Evolutionary conservation across 1,140 invertebrate species (phyloP).

Genomic region (Orchesella cincta): DNA sequence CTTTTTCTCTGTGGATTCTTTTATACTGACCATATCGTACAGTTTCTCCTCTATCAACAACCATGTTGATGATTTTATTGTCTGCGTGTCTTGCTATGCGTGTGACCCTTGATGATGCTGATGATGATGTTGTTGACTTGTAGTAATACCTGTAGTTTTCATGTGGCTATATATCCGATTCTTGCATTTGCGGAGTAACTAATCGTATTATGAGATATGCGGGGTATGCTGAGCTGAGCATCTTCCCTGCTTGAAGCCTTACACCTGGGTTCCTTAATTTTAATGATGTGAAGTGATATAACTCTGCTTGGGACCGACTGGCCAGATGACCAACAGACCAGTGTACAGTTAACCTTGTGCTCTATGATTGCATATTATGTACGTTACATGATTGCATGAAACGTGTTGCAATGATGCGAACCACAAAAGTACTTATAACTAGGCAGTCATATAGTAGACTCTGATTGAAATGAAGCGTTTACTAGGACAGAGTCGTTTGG

Average conservation of each 20-base stretch:
- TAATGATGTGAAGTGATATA: conserved; percentile 27
- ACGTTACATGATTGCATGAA: no score
- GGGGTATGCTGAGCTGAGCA: no score
- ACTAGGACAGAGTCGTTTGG: not conserved
- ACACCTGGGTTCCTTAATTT: not conserved
- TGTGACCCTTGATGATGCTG: conserved; percentile 14
- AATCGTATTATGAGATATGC: no score
- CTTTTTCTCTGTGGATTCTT: no score
- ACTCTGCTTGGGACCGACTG: not conserved
- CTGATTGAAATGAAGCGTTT: conserved; percentile 3
- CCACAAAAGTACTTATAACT: not conserved
- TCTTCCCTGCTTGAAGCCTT: not conserved
- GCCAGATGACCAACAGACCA: conserved; percentile 15
- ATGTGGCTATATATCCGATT: no score
- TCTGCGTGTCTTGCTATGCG: conserved; percentile 20
- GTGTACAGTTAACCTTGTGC: conserved; percentile 25
- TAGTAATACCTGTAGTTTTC: no score
- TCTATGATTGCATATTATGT: no score
- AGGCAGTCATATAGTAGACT: not conserved
- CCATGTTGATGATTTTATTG: conserved; percentile 15
- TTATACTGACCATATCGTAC: not conserved
- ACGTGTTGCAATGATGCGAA: not conserved
- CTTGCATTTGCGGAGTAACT: no score
- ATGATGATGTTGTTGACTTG: not conserved
- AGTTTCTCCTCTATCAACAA: not conserved